Evolutionary conservation across 2,888 invertebrate genomes (phyloP).

Genomic region (Drosophila dives): DNA sequence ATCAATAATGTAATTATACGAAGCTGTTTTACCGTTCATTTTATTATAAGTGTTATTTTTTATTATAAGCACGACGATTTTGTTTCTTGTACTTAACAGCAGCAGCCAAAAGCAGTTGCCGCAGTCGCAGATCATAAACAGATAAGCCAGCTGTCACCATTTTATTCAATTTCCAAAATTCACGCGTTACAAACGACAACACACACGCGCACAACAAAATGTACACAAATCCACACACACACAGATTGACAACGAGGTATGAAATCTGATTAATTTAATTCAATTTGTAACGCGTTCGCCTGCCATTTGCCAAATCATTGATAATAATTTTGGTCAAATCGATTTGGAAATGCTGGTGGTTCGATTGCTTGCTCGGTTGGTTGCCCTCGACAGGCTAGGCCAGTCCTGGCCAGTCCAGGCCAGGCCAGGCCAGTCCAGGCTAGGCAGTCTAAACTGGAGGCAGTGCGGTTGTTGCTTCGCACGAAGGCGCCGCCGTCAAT

Average conservation of each 20-base stretch:
- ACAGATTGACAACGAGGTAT: slow-evolving; percentile 24
- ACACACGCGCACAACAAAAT: slow-evolving; percentile 16
- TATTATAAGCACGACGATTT: background rate
- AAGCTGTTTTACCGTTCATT: slow-evolving; percentile 3
- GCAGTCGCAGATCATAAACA: slow-evolving; percentile 34
- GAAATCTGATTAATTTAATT: slow-evolving; percentile 75
- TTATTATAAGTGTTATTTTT: background rate
- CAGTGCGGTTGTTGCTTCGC: slow-evolving; percentile 74
- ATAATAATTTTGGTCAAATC: slow-evolving; percentile 77
- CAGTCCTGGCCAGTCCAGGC: slow-evolving; percentile 8
- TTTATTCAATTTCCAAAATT: slow-evolving; percentile 58
- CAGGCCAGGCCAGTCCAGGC: background rate
- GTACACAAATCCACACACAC: slow-evolving; percentile 10
- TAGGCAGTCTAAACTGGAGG: slow-evolving; percentile 29
- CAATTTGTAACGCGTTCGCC: slow-evolving; percentile 64
- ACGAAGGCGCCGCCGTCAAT: slow-evolving; percentile 54
- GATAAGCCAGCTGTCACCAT: slow-evolving; percentile 55
- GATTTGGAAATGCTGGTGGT: slow-evolving; percentile 63
- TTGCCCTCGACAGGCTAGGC: slow-evolving; percentile 9
- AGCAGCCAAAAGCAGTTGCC: slow-evolving; percentile 39
- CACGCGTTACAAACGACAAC: slow-evolving; percentile 20
- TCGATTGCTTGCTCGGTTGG: slow-evolving; percentile 21
- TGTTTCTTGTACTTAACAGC: slow-evolving; percentile 13
- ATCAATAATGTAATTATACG: slow-evolving; percentile 49
- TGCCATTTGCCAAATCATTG: slow-evolving; percentile 69